A percentile compares a stretch with the other conserved stretches of the same genome.
These are phyloP conservation scores for Mustela lutreola DNA, from an alignment of 2,113 vertebrate genomes.

Conservation along the genomic window DNA sequence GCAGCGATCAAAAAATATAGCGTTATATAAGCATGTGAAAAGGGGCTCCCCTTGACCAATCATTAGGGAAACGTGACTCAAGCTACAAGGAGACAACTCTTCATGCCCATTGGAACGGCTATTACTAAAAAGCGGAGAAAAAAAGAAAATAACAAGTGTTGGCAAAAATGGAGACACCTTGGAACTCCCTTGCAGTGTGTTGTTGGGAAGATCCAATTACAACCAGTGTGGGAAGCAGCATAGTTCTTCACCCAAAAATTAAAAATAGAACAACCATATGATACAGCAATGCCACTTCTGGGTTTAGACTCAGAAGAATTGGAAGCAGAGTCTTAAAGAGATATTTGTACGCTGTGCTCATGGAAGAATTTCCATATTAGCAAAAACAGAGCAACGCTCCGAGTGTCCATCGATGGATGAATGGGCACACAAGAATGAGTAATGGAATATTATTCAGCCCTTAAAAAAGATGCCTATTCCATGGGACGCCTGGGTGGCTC, in stretches of 20 bases:
- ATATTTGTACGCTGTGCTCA: not conserved
- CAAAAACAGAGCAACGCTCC: not conserved
- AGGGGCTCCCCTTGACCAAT: not conserved
- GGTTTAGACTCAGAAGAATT: not conserved
- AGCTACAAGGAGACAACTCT: not conserved
- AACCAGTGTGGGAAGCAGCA: not conserved
- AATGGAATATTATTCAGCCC: not conserved
- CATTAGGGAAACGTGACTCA: conserved; percentile 24
- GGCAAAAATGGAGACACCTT: not conserved
- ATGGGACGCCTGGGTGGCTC: too few relatives aligned
- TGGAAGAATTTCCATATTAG: not conserved
- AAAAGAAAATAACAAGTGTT: not conserved
- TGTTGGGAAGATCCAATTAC: not conserved
- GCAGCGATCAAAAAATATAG: not conserved
- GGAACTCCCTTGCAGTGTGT: not conserved
- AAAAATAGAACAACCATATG: not conserved
- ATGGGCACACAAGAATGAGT: not conserved
- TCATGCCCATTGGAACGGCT: not conserved
- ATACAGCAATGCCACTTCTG: not conserved
- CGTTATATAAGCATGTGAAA: not conserved
- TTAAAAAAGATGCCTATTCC: too few relatives aligned
- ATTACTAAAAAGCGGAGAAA: not conserved
- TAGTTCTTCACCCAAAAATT: not conserved
- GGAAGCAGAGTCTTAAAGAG: not conserved
- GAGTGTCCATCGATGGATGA: not conserved